Evolutionary conservation across 2,888 invertebrate species (phyloP).

Genomic region (Globia sparganii): DNA sequence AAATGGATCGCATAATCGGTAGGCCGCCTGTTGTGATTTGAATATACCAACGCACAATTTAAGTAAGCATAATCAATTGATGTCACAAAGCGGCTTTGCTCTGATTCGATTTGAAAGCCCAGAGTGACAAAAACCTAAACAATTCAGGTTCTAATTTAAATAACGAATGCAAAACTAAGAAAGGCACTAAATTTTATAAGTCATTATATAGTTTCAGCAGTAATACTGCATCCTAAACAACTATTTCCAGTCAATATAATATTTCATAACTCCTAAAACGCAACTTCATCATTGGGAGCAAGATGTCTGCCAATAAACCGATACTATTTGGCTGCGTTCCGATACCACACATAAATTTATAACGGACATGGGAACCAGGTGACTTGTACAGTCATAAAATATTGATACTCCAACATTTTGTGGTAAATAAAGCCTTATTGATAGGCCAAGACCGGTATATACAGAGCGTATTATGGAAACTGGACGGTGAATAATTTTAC

Average conservation of each 20-base stretch:
- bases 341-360: constrained; percentile 78
- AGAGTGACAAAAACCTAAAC: not conserved
- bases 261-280: constrained; percentile 63
- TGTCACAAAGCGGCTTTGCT: not conserved
- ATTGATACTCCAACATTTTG: constrained; percentile 63
- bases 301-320: constrained; percentile 75
- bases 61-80: too few species aligned
- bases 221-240: constrained; percentile 11
- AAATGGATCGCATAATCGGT: too few species aligned
- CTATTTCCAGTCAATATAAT: constrained; percentile 6
- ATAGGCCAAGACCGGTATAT: constrained; percentile 28
- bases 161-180: not conserved
- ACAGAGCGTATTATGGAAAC: constrained; percentile 25
- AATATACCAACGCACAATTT: not conserved
- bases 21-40: too few species aligned
- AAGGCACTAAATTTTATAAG: too few species aligned
- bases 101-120: not conserved
- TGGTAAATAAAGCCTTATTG: constrained; percentile 51
- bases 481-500: constrained; percentile 8
- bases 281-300: constrained; percentile 67
- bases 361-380: constrained; percentile 76
- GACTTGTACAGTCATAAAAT: constrained; percentile 74
- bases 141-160: not conserved
- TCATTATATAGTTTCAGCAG: not conserved
- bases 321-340: constrained; percentile 79